phyloP scores from a whole-genome alignment of 2,797 vertebrate genomes.

The Gallirallus australis region DNA sequence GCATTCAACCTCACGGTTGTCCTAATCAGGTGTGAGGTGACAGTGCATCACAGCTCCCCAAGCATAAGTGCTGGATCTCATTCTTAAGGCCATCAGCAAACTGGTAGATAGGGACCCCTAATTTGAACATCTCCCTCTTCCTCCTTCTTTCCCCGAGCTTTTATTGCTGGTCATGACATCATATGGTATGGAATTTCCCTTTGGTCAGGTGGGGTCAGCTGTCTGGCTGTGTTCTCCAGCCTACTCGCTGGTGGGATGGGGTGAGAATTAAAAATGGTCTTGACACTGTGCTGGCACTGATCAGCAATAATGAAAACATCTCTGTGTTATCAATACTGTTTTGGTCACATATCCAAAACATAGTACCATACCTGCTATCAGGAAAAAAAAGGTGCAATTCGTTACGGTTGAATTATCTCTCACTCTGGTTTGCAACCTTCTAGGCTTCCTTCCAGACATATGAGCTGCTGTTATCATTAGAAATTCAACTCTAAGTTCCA shows the following conservation, averaged over 20 bases:
- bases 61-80: not conserved
- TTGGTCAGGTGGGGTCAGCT: not conserved
- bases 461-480: not conserved
- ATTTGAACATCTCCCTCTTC: fast-evolving
- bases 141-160: not conserved
- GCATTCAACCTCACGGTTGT: not conserved
- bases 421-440: not conserved
- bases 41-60: fast-evolving
- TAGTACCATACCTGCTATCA: not conserved
- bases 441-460: not conserved
- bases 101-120: not conserved
- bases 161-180: not conserved
- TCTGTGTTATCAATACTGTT: not conserved
- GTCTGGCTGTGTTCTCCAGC: not conserved
- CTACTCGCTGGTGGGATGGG: fast-evolving
- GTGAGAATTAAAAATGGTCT: not conserved
- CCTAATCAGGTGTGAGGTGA: fast-evolving
- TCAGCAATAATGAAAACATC: not conserved
- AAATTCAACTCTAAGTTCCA: not conserved
- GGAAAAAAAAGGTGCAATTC: not conserved
- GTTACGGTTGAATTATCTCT: not conserved
- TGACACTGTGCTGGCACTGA: not conserved
- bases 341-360: not conserved
- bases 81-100: not conserved
- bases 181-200: not conserved